Percentiles rank a stretch among this genome's conserved stretches.
These are phyloP conservation scores for Drosophila fuyamai DNA, from an alignment of 1,140 invertebrate species.

Conservation along the genomic window DNA sequence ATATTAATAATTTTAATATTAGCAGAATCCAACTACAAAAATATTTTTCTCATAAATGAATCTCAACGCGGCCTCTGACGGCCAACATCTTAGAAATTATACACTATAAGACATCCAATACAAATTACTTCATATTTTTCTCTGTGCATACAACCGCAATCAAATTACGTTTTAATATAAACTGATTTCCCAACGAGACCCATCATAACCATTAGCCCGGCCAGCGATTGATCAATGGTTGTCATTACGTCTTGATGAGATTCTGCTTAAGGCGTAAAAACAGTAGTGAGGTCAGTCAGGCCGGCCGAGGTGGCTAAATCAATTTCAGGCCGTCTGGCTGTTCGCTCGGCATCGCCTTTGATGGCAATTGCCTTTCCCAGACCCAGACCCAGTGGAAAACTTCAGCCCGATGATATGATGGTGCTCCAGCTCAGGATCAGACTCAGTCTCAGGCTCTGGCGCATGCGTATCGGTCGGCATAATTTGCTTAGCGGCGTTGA, in stretches of 20 bases:
- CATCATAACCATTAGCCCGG: constrained; percentile 51
- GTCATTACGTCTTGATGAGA: constrained; percentile 83
- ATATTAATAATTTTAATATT: no score
- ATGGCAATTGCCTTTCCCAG: constrained; percentile 57
- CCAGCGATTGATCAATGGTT: constrained; percentile 76
- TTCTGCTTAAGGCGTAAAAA: constrained; percentile 84
- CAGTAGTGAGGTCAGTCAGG: constrained; percentile 81
- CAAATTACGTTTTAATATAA: constrained; percentile 78
- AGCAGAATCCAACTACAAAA: no score
- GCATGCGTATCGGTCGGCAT: constrained; percentile 83
- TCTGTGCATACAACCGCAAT: constrained; percentile 42
- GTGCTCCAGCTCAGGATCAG: constrained; percentile 25
- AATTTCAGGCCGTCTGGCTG: constrained; percentile 63
- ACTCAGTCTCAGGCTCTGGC: constrained; percentile 42
- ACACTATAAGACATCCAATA: no score
- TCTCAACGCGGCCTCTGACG: background rate
- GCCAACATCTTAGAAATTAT: no score
- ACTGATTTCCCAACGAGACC: constrained; percentile 53
- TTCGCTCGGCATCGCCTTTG: constrained; percentile 53
- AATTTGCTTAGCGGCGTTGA: constrained; percentile 83
- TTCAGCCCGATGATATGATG: constrained; percentile 28
- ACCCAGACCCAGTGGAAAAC: constrained; percentile 16
- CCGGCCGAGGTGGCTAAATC: constrained; percentile 77
- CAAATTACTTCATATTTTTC: background rate
- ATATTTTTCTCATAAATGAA: background rate